Evolutionary conservation across 2,888 invertebrate genomes (phyloP).

Genomic region (Sipha maydis): DNA sequence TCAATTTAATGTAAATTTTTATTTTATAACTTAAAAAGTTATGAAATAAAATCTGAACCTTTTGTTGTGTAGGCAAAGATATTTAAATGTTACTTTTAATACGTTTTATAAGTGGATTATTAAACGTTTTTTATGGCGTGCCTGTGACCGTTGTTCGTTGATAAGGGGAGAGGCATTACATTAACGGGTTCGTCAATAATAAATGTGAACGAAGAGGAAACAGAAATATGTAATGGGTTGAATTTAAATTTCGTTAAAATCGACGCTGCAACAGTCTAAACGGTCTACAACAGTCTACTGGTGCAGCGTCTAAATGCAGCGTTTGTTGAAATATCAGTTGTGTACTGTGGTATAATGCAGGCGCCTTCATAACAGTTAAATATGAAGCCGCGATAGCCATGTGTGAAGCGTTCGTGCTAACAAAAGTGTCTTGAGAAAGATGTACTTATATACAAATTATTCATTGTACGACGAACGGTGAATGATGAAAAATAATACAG

Average conservation of each 20-base stretch:
- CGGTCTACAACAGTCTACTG: no score
- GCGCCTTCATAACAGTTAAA: neutral
- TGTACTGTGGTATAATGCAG: neutral
- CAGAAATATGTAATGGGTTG: neutral
- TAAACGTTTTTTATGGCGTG: conserved; percentile 14
- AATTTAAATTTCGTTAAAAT: neutral
- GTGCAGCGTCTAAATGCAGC: neutral
- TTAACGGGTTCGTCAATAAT: neutral
- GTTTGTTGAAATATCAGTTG: conserved; percentile 18
- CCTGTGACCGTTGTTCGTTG: neutral
- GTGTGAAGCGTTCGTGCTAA: conserved; percentile 4
- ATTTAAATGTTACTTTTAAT: conserved; percentile 26
- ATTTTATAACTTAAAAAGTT: conserved; percentile 18
- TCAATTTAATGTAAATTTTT: conserved; percentile 26
- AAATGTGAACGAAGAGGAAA: neutral
- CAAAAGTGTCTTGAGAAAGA: conserved; percentile 34
- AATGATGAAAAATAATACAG: no score
- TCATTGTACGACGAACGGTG: no score
- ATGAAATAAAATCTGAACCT: conserved; percentile 11
- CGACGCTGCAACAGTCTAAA: neutral
- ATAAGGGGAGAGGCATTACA: neutral
- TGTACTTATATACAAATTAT: neutral
- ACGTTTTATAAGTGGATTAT: conserved; percentile 14
- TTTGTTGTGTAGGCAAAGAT: neutral
- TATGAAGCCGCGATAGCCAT: neutral